A percentile compares a stretch with the other conserved stretches of the same genome.
Conservation (phyloP, 2,888 invertebrate genomes). For the Chaitophorus viminalis region DNA sequence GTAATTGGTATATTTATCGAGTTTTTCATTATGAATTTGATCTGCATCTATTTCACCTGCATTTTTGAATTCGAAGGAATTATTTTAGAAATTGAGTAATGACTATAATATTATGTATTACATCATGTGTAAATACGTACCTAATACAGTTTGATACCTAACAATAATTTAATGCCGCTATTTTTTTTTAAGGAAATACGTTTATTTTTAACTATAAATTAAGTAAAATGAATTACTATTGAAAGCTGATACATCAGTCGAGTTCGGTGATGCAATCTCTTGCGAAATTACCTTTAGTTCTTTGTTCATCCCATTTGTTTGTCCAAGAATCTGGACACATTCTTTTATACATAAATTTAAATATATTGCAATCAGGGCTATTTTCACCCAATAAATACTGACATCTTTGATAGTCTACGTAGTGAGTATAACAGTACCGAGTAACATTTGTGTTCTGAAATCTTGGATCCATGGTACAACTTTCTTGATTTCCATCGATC, state of each 20-base stretch:
- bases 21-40: too few species aligned
- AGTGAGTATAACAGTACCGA: constrained; percentile 71
- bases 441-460: constrained; percentile 61
- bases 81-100: too few species aligned
- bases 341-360: constrained; percentile 81
- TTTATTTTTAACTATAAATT: too few species aligned
- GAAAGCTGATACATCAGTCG: background rate
- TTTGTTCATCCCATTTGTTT: constrained; percentile 87
- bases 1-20: too few species aligned
- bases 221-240: too few species aligned
- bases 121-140: too few species aligned
- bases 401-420: constrained; percentile 76
- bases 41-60: too few species aligned
- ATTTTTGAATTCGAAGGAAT: too few species aligned
- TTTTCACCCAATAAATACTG: constrained; percentile 84
- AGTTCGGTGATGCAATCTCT: constrained; percentile 62
- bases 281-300: constrained; percentile 80
- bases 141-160: too few species aligned
- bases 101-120: too few species aligned
- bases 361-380: constrained; percentile 89
- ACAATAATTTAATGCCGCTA: too few species aligned
- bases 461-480: constrained; percentile 32
- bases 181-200: too few species aligned
- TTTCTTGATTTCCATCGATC: background rate
- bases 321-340: constrained; percentile 90